phyloP scores from a whole-genome alignment of 2,888 invertebrate genomes.

The Argyresthia goedartella region DNA sequence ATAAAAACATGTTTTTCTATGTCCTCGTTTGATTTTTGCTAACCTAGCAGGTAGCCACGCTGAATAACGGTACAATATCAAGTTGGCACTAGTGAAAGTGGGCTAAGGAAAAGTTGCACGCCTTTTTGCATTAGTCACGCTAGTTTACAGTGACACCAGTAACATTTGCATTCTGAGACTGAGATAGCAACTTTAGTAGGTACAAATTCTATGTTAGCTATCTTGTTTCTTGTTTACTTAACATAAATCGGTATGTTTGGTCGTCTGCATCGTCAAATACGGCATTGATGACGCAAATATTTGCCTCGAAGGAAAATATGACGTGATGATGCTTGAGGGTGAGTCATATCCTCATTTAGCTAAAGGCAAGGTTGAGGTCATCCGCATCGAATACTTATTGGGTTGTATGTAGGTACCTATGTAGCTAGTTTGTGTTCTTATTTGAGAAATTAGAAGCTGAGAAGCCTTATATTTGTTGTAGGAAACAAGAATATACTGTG shows the following conservation, averaged over 20 bases:
- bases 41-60: constrained; percentile 11
- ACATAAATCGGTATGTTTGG: background rate
- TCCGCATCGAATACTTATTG: constrained; percentile 4
- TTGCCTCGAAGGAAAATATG: constrained; percentile 11
- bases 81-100: constrained; percentile 13
- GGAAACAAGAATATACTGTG: too few relatives aligned
- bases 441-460: too few relatives aligned
- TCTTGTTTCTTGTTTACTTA: background rate
- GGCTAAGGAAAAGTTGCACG: constrained; percentile 7
- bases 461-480: too few relatives aligned
- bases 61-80: constrained; percentile 5
- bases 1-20: constrained; percentile 62
- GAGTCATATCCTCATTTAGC: constrained; percentile 18
- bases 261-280: background rate
- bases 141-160: background rate
- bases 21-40: constrained; percentile 28
- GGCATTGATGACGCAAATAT: constrained; percentile 10
- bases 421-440: too few relatives aligned
- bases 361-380: constrained; percentile 15
- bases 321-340: constrained; percentile 4
- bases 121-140: constrained; percentile 5
- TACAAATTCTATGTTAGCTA: background rate
- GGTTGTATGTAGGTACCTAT: background rate
- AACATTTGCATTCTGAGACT: too few relatives aligned
- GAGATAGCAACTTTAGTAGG: too few relatives aligned